phyloP scores from a whole-genome alignment of 2,113 vertebrate genomes.

The Stegostoma tigrinum region DNA sequence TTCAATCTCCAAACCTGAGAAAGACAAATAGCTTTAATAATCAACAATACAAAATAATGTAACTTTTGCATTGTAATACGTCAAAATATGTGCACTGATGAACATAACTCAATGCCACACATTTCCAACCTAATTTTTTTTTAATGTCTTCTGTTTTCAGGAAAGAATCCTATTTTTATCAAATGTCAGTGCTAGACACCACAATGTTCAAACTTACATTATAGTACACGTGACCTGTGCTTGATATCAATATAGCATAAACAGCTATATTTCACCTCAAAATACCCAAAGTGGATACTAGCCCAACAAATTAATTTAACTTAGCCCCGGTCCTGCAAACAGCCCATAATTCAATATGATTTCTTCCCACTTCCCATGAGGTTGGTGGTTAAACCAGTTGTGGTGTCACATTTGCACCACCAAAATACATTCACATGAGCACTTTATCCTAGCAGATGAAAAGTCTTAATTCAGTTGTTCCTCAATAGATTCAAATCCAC shows the following conservation, averaged over 20 bases:
- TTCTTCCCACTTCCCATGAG: neutral
- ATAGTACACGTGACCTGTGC: too few relatives aligned
- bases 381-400: neutral
- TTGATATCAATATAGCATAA: neutral
- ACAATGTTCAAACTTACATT: neutral
- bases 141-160: neutral
- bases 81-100: neutral
- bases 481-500: neutral
- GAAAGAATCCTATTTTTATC: neutral
- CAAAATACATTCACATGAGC: neutral
- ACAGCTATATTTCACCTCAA: neutral
- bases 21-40: conserved; percentile 43
- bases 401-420: neutral
- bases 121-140: neutral
- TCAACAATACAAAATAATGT: neutral
- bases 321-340: neutral
- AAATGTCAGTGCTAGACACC: neutral
- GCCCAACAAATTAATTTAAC: neutral
- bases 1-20: conserved; percentile 78
- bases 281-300: neutral
- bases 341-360: neutral
- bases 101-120: neutral
- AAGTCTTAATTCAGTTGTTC: neutral
- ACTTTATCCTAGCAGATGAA: neutral
- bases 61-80: neutral